A percentile compares a stretch with the other conserved stretches of the same genome.
Conservation (phyloP, 1,140 invertebrate species). For the Drosophila pallidifrons region DNA sequence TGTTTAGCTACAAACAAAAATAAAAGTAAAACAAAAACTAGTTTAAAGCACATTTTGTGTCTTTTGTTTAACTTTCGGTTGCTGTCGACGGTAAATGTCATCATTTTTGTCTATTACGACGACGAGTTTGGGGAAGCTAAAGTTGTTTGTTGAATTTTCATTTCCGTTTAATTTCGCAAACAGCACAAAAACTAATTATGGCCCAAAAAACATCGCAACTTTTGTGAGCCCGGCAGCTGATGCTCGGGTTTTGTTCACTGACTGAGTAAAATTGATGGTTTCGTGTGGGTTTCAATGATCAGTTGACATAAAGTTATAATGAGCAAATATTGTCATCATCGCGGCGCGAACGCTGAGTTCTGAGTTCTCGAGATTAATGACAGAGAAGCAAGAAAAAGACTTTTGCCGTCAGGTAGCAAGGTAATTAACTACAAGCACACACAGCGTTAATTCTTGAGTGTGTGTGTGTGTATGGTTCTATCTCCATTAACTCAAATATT, state of each 20-base stretch:
- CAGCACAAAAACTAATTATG: constrained; percentile 31
- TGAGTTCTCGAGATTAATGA: constrained; percentile 19
- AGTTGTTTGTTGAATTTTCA: constrained; percentile 25
- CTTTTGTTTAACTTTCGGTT: constrained; percentile 18
- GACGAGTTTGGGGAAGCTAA: not conserved
- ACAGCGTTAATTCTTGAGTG: not conserved
- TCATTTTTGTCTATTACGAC: constrained; percentile 15
- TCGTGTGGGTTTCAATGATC: constrained; percentile 27
- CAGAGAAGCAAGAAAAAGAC: constrained; percentile 4
- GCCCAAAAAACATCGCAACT: constrained; percentile 15
- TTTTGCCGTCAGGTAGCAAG: constrained; percentile 11
- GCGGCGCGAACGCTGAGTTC: not conserved
- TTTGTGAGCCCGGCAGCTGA: constrained; percentile 1
- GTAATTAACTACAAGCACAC: constrained; percentile 13
- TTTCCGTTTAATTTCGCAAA: constrained; percentile 42
- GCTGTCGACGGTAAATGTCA: not conserved
- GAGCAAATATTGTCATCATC: constrained; percentile 37
- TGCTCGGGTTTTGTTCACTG: constrained; percentile 6
- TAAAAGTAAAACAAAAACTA: constrained; percentile 11
- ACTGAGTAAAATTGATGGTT: constrained; percentile 38
- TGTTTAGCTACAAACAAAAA: constrained; percentile 7
- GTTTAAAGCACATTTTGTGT: constrained; percentile 6
- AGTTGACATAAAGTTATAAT: constrained; percentile 44
- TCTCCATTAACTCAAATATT: constrained; percentile 38
- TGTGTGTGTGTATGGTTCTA: constrained; percentile 5